Conservation (phyloP, 2,113 vertebrate species). For the Erpornis zantholeuca region DNA sequence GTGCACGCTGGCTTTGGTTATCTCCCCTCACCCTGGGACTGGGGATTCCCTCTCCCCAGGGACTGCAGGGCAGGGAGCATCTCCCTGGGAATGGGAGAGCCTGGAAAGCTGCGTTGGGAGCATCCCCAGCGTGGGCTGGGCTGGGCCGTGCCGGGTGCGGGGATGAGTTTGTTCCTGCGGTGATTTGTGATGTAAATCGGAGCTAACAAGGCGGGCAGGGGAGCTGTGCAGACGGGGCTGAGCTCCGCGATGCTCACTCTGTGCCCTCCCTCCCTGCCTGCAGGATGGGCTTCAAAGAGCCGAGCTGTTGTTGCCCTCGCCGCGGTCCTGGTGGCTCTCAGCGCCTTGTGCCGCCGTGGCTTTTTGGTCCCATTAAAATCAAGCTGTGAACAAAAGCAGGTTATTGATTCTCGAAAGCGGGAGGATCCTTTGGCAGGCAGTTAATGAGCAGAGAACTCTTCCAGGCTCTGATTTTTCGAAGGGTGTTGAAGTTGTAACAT, state of each 20-base stretch:
- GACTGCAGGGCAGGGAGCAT: neutral
- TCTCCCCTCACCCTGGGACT: neutral
- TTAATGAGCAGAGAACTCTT: neutral
- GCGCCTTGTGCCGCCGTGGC: neutral
- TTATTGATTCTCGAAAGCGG: neutral
- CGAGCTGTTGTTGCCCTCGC: neutral
- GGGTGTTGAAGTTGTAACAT: neutral
- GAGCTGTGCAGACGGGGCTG: neutral
- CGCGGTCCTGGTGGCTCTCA: neutral
- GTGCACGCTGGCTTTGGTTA: neutral
- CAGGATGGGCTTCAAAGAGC: neutral
- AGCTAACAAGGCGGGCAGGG: neutral
- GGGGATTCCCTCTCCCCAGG: neutral
- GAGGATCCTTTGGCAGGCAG: neutral
- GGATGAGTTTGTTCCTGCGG: neutral
- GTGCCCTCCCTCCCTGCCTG: neutral
- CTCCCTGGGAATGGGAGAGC: neutral
- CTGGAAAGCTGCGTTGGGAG: rapidly evolving
- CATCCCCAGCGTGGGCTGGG: neutral
- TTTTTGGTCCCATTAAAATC: neutral
- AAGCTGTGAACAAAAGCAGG: slow-evolving; percentile 3
- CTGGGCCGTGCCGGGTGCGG: rapidly evolving
- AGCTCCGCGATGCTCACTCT: neutral
- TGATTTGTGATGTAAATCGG: neutral
- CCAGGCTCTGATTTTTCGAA: neutral